Conservation (phyloP, 1,140 invertebrate species). For the Argopecten irradians region DNA sequence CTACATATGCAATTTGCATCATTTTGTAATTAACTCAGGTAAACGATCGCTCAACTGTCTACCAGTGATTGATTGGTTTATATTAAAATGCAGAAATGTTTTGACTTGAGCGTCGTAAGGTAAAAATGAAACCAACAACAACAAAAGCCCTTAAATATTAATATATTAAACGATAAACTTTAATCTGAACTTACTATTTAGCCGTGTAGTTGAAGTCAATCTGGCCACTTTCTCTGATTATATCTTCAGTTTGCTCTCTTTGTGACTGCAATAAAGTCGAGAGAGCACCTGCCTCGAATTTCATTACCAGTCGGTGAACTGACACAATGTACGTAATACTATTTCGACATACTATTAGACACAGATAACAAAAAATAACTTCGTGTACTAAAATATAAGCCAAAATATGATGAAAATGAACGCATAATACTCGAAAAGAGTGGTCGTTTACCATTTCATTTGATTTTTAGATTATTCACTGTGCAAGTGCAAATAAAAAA, state of each 20-base stretch:
- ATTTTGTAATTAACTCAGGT: conserved; percentile 18
- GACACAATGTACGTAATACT: not conserved
- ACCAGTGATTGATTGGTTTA: not conserved
- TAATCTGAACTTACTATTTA: conserved; percentile 4
- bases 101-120: not conserved
- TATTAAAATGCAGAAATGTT: not conserved
- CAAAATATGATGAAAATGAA: too few species aligned
- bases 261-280: not conserved
- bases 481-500: too few species aligned
- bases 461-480: too few species aligned
- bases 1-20: not conserved
- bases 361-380: too few species aligned
- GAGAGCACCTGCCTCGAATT: not conserved
- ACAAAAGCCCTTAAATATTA: conserved; percentile 18
- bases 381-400: too few species aligned
- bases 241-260: not conserved
- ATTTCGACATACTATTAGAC: too few species aligned
- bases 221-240: not conserved
- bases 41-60: conserved; percentile 1
- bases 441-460: too few species aligned
- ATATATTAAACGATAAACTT: conserved; percentile 19
- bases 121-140: not conserved
- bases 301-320: not conserved
- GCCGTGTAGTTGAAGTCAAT: not conserved
- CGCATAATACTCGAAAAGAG: too few species aligned